These are phyloP conservation scores for Agelaius phoeniceus DNA, from an alignment of 2,113 vertebrate species.

Conservation along the genomic window DNA sequence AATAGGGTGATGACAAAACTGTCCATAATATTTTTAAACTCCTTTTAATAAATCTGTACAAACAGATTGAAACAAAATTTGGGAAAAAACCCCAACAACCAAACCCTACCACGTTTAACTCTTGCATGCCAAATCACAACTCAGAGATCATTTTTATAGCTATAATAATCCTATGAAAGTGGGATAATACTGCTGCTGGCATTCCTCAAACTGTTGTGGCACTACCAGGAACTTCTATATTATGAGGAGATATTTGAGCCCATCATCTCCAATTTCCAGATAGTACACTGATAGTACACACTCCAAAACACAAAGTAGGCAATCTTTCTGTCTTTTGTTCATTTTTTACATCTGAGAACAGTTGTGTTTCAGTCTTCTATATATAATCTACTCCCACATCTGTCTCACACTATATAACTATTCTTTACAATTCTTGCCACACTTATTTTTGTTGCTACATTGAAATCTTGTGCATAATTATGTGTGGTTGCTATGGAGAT, in stretches of 20 bases:
- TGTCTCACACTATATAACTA: conserved; percentile 16
- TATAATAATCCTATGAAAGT: conserved; percentile 9
- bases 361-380: conserved; percentile 27
- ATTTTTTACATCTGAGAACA: conserved; percentile 38
- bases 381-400: conserved; percentile 50
- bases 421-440: conserved; percentile 47
- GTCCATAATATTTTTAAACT: background rate
- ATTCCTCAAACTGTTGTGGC: background rate
- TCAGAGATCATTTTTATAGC: background rate
- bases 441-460: conserved; percentile 55
- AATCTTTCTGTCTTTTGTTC: conserved; percentile 31
- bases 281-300: background rate
- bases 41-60: background rate
- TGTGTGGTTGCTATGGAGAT: conserved; percentile 76
- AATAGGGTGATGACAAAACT: background rate
- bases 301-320: conserved; percentile 23
- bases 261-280: conserved; percentile 25
- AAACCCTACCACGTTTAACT: background rate
- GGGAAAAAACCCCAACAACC: background rate
- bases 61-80: background rate
- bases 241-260: background rate
- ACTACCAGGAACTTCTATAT: background rate
- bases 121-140: background rate
- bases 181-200: conserved; percentile 9
- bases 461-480: conserved; percentile 72